These are phyloP conservation scores for Anaspis maculata DNA, from an alignment of 2,888 invertebrate genomes.

Conservation along the genomic window DNA sequence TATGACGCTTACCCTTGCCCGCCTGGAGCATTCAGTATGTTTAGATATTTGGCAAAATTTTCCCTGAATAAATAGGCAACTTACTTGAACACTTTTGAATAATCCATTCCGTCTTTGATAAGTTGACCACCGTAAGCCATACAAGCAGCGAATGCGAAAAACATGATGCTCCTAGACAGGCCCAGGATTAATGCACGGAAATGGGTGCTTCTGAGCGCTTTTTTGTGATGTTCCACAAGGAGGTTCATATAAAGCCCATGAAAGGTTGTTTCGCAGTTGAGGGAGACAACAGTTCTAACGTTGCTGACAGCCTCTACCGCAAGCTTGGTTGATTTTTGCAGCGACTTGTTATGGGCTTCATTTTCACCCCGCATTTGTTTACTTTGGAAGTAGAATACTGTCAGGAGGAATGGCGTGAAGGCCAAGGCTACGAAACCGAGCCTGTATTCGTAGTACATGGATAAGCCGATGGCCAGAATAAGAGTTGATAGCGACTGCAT, in stretches of 20 bases:
- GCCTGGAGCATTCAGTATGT: too few species aligned
- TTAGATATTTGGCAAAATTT: too few species aligned
- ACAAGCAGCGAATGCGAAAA: conserved; percentile 62
- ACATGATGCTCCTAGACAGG: conserved; percentile 61
- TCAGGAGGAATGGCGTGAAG: conserved; percentile 63
- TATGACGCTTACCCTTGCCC: too few species aligned
- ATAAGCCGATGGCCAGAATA: conserved; percentile 53
- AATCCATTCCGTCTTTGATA: conserved; percentile 52
- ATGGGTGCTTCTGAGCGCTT: conserved; percentile 54
- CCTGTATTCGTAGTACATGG: conserved; percentile 66
- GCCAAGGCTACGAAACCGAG: conserved; percentile 63
- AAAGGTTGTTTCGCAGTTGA: conserved; percentile 64
- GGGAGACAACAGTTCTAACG: conserved; percentile 66
- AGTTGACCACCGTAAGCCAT: conserved; percentile 68
- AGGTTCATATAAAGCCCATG: conserved; percentile 53
- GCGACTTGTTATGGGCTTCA: conserved; percentile 56
- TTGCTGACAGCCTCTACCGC: conserved; percentile 73
- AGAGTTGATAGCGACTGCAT: conserved; percentile 66
- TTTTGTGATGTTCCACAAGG: conserved; percentile 51
- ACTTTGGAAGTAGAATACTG: conserved; percentile 60
- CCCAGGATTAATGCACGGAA: conserved; percentile 62
- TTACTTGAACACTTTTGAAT: conserved; percentile 62
- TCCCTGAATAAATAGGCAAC: too few species aligned
- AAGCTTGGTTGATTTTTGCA: conserved; percentile 67
- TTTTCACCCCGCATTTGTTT: conserved; percentile 59